Evolutionary conservation across 2,113 vertebrate species (phyloP).

Genomic region (Dasyornis broadbenti): DNA sequence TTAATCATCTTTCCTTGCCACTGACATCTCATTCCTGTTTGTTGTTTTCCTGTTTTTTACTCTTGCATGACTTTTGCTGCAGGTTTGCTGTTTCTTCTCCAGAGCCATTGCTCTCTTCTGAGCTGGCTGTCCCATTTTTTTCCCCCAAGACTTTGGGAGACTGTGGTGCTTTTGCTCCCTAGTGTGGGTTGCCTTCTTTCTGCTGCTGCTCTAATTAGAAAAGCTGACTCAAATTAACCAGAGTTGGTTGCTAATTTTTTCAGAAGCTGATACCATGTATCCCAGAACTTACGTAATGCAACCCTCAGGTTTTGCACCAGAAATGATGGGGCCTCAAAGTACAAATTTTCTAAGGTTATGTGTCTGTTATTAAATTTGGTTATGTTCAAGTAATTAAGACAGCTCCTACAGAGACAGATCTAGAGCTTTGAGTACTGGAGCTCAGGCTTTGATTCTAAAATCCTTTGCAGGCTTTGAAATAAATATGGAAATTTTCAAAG

Average conservation of each 20-base stretch:
- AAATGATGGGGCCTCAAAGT: neutral
- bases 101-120: neutral
- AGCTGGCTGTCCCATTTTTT: neutral
- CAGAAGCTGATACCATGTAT: neutral
- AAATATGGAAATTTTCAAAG: neutral
- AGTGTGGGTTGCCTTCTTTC: neutral
- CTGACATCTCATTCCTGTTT: neutral
- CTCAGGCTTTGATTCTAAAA: neutral
- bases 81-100: neutral
- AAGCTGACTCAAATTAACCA: conserved; percentile 10
- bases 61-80: conserved; percentile 28
- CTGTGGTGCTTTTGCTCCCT: conserved; percentile 3
- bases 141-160: neutral
- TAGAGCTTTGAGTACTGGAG: neutral
- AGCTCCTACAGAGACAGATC: neutral
- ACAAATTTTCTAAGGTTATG: neutral
- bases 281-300: neutral
- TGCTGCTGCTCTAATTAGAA: conserved; percentile 50
- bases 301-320: neutral
- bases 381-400: neutral
- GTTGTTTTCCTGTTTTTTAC: neutral
- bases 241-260: neutral
- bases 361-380: neutral
- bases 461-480: neutral
- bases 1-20: neutral